phyloP scores from a whole-genome alignment of 2,888 invertebrate species.

The Stenurella melanura region DNA sequence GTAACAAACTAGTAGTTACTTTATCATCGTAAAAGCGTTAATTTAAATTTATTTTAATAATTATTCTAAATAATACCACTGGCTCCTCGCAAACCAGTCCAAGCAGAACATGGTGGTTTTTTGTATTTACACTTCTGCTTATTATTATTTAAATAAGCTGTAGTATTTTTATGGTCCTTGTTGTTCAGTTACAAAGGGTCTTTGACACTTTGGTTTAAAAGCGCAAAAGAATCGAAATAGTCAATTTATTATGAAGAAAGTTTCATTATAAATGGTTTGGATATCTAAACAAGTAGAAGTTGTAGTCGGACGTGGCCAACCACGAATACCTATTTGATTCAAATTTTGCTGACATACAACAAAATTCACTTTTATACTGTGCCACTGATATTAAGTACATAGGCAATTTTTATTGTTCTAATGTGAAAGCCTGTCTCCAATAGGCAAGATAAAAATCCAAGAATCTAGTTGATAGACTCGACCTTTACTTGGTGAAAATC shows the following conservation, averaged over 20 bases:
- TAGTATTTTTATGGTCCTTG: neutral
- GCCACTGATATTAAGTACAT: too few relatives aligned
- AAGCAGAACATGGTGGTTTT: neutral
- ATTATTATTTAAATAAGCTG: constrained; percentile 7
- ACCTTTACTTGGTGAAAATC: too few relatives aligned
- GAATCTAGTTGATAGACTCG: too few relatives aligned
- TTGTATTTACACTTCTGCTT: neutral
- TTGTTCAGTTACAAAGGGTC: neutral
- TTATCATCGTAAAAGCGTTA: neutral
- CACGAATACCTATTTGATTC: too few relatives aligned
- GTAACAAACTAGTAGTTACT: neutral
- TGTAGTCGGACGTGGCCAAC: too few relatives aligned
- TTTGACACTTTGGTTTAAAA: neutral
- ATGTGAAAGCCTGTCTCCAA: too few relatives aligned
- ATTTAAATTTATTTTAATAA: neutral
- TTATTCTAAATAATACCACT: neutral
- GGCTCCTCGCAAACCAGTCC: neutral
- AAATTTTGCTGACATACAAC: too few relatives aligned
- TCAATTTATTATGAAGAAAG: neutral
- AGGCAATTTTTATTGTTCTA: too few relatives aligned
- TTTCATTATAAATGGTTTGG: neutral
- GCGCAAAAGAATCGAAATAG: neutral
- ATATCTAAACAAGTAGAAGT: neutral
- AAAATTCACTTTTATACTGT: too few relatives aligned
- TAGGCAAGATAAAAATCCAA: too few relatives aligned